Evolutionary conservation across 2,888 invertebrate genomes (phyloP).

Genomic region (Nephrotoma guestfalica): DNA sequence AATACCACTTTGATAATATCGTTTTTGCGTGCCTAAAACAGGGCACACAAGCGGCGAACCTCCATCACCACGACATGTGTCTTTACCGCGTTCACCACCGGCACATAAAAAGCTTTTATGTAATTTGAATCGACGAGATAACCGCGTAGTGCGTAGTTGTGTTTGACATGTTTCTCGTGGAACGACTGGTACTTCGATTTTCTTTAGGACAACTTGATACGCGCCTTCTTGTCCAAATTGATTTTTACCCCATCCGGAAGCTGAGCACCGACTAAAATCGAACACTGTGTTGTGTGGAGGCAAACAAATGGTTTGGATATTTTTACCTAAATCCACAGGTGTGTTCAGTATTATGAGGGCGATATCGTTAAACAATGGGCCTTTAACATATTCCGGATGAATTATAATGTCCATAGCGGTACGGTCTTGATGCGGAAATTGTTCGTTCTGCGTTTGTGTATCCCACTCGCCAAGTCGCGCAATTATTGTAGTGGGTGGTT

Average conservation of each 20-base stretch:
- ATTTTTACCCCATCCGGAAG: slow-evolving; percentile 29
- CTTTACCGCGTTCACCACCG: slow-evolving; percentile 56
- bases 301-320: slow-evolving; percentile 55
- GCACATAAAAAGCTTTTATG: slow-evolving; percentile 62
- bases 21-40: slow-evolving; percentile 30
- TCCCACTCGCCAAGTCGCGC: slow-evolving; percentile 73
- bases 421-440: slow-evolving; percentile 54
- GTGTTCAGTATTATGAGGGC: slow-evolving; percentile 50
- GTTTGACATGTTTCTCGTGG: slow-evolving; percentile 32
- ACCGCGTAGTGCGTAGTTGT: slow-evolving; percentile 45
- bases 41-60: slow-evolving; percentile 68
- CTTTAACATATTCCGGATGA: slow-evolving; percentile 47
- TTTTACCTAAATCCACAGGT: slow-evolving; percentile 46
- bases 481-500: slow-evolving; percentile 19
- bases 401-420: slow-evolving; percentile 39
- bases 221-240: slow-evolving; percentile 33
- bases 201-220: slow-evolving; percentile 50
- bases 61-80: slow-evolving; percentile 64
- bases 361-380: slow-evolving; percentile 57
- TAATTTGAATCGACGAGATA: slow-evolving; percentile 50
- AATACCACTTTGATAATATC: slow-evolving; percentile 38
- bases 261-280: slow-evolving; percentile 22
- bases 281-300: slow-evolving; percentile 35
- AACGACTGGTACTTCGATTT: slow-evolving; percentile 57
- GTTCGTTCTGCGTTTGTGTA: slow-evolving; percentile 55